Evolutionary conservation across 2,888 invertebrate species (phyloP).

Genomic region (Drosophila demipolita): DNA sequence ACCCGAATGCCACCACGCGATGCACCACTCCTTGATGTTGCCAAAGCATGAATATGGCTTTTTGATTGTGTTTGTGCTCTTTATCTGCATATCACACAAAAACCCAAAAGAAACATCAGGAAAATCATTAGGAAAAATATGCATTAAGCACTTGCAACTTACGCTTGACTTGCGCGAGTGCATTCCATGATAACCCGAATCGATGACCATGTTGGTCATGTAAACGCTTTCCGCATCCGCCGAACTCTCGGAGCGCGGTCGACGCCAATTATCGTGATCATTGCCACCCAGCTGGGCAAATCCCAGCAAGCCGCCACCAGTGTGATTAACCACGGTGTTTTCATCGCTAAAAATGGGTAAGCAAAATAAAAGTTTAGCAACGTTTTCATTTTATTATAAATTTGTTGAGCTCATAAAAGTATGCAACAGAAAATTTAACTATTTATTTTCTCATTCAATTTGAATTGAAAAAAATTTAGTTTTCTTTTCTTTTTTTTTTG

Average conservation of each 20-base stretch:
- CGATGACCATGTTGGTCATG: slow-evolving; percentile 85
- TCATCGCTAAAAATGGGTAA: slow-evolving; percentile 89
- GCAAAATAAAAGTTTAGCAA: background rate
- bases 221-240: slow-evolving; percentile 92
- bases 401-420: slow-evolving; percentile 1
- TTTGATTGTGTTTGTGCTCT: slow-evolving; percentile 83
- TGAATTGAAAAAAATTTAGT: background rate
- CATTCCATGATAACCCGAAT: slow-evolving; percentile 84
- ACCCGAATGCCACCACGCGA: slow-evolving; percentile 96
- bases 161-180: slow-evolving; percentile 85
- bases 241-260: slow-evolving; percentile 92
- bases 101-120: background rate
- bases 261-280: slow-evolving; percentile 89
- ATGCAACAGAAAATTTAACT: slow-evolving; percentile 9
- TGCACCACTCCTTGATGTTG: slow-evolving; percentile 91
- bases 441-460: background rate
- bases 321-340: slow-evolving; percentile 87
- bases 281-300: slow-evolving; percentile 84
- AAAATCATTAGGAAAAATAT: background rate
- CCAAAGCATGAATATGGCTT: slow-evolving; percentile 83
- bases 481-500: background rate
- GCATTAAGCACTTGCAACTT: slow-evolving; percentile 57
- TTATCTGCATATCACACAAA: slow-evolving; percentile 70
- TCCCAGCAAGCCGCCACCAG: slow-evolving; percentile 81
- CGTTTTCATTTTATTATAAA: background rate